Evolutionary conservation across 2,888 invertebrate genomes (phyloP), one percentile per base, ranked within the genome.

Genomic region (Drosophila silvestris): DNA sequence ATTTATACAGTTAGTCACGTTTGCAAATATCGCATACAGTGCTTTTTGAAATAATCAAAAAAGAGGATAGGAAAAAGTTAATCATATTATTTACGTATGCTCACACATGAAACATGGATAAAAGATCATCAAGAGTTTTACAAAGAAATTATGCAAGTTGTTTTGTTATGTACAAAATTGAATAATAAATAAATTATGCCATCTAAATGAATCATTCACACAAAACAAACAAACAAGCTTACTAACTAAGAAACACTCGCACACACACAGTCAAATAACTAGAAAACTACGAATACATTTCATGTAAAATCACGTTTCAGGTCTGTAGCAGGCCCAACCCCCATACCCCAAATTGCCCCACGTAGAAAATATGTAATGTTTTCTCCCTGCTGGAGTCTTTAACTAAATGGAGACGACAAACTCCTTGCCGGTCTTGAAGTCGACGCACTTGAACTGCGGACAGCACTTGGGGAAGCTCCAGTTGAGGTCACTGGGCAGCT

Each of bases 391-490:
- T 37, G 32, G 39, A 41, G 35, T 66, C 22, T 51, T 44, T 74
- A 37, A 28, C 79, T 92, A 93, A 79, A 89, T 78, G 63, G 92
- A 91, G 73, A 93, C 82, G 47, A 92, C 84, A 35, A 93, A 82
- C 71, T 92, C 91, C 73, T 93, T 91, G 87, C 93, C 93, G 63
- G 93, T 93, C 78, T 93, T 92, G 41, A 92, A 93, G 77, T 93
- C 93, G 63, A 83, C 89, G 72, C 93, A 93, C 70, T 93, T 90
- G 77, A 91, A 93, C 77, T 92, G 92, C 41, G 93, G 92, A 83
- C 93, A 93, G 61, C 93, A 93, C 75, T 93, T 93, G 78, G 93
- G 93, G 81, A 91, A 93, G 57, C 91, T 85, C 91, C 92, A 92
- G 76, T 86, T 89, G 67, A 90, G 85, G 82, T 93, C 92, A 51